Conservation (phyloP, 2,113 vertebrate species). For the Sander lucioperca region DNA sequence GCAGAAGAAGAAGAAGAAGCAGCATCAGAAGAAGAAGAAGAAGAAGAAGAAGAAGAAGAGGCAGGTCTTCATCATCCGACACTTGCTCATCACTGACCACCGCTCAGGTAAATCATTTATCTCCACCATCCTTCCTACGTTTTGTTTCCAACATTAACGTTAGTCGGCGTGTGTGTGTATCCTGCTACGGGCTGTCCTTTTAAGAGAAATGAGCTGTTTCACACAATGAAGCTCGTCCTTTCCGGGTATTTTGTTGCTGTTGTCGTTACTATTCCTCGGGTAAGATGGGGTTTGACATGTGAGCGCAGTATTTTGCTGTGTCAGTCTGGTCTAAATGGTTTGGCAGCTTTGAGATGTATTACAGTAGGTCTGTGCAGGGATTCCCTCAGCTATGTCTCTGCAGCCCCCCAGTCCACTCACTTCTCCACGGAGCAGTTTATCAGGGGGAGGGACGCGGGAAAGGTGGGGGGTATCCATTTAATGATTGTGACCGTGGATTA, state of each 20-base stretch:
- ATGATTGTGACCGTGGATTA: constrained; percentile 9
- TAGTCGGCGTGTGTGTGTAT: constrained; percentile 13
- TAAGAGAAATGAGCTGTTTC: background rate
- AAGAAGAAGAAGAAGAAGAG: constrained; percentile 28
- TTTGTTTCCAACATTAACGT: background rate
- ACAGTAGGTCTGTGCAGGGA: constrained; percentile 50
- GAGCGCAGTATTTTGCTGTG: constrained; percentile 16
- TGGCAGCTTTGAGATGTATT: background rate
- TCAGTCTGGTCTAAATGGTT: background rate
- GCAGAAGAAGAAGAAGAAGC: constrained; percentile 56
- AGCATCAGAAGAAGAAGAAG: constrained; percentile 28
- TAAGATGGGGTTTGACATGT: background rate
- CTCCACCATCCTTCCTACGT: background rate
- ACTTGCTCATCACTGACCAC: constrained; percentile 37
- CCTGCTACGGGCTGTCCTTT: constrained; percentile 19
- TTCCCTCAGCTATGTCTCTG: constrained; percentile 65
- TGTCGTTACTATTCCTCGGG: background rate
- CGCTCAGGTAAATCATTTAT: constrained; percentile 65
- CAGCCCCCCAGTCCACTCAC: constrained; percentile 49
- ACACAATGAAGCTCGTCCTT: background rate
- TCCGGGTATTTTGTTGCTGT: background rate
- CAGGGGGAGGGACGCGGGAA: background rate
- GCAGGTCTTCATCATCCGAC: constrained; percentile 20
- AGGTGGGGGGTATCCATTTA: constrained; percentile 22
- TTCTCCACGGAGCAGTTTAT: constrained; percentile 11